Evolutionary conservation across 2,888 invertebrate genomes (phyloP), one percentile per base, ranked within the genome.

Genomic region (Zele albiditarsus): DNA sequence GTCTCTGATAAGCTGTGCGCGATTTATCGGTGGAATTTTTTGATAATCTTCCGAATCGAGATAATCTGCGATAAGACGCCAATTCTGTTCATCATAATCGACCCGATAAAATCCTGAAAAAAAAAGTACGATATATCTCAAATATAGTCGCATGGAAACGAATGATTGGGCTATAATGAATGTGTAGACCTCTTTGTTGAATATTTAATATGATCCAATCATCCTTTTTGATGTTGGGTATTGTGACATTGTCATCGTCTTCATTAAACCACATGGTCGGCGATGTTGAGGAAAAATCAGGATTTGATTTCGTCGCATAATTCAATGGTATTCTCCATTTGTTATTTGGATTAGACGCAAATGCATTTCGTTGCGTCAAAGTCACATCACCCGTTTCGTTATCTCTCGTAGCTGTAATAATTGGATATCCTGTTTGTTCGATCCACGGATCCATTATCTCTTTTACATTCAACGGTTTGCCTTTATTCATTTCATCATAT

Each of bases 1-100:
- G 86, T 97, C 97, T 81, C 95, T 95, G 0, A 97, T 89, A 5
- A 94, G 83, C 76, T 96, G 94, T 0, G 95, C 96, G 60, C 96
- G 91, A 88, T 95, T 96, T 10, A 93, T 82, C 0, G 91, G 85
- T 75, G 92, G 91, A 71, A 95, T 94, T 0, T 81, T 82, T 0
- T 63, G 42, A 66, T 90, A 90, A 74, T 91, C 88, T 0, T 91
- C 87, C 0, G 77, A 81, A 14, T 84, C 82, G 62, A 94, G 84
- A 6, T 90, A 91, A 0, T 82, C 80, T 0, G 90, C 88, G 3
- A 95, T 84, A 0, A 92, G 90, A 0, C 90, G 84, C 95, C 95
- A 96, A 85, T 95, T 95, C 0, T 86, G 85, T 0, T 83, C 80
- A 63, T 95, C 95, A 80, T 96, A 96, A 84, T 94, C 93, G 1